Base-by-base conservation (phyloP, 2,888 invertebrate genomes). In the Parochlus steinenii region DNA sequence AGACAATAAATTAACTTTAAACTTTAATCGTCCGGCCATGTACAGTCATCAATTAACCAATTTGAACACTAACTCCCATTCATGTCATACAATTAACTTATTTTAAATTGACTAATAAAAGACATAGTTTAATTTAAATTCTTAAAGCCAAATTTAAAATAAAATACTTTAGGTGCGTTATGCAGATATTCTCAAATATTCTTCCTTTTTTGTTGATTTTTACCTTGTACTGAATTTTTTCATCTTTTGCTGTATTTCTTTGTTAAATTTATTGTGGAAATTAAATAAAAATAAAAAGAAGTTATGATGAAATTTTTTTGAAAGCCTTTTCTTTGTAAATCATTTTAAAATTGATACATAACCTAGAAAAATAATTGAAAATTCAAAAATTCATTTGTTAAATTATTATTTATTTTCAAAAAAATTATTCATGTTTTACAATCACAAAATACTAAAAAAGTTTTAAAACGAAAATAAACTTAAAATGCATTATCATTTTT, bases 401-500 rank as follows among this genome's bases (percentile, higher is more conserved):
- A 22, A 7, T 22, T 22, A 22, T 7, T 22, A n/a, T 11, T 5
- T 23, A 3, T n/a, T 5, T 23, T 6, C 22, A 23, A n/a, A 11
- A 23, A 4, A 23, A 23, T 23, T 23, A 7, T 28, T 16, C 12
- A 28, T n/a, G 10, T 11, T 11, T 28, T 28, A 16, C 10, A 28
- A 16, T 28, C 11, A n/a, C n/a, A 5, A 28, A n/a, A n/a, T 29
- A 29, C 11, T 29, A n/a, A 29, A 16, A 23, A 23, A 23, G n/a
- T n/a, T n/a, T n/a, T n/a, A n/a, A n/a, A n/a, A n/a, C n/a, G n/a
- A n/a, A n/a, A n/a, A n/a, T n/a, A n/a, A n/a, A n/a, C n/a, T n/a
- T n/a, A n/a, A n/a, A n/a, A n/a, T n/a, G n/a, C n/a, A n/a, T n/a
- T n/a, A n/a, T n/a, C n/a, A n/a, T n/a, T n/a, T n/a, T n/a, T n/a